Evolutionary conservation across 2,113 vertebrate species (phyloP).

Genomic region (Herpailurus yagouaroundi): DNA sequence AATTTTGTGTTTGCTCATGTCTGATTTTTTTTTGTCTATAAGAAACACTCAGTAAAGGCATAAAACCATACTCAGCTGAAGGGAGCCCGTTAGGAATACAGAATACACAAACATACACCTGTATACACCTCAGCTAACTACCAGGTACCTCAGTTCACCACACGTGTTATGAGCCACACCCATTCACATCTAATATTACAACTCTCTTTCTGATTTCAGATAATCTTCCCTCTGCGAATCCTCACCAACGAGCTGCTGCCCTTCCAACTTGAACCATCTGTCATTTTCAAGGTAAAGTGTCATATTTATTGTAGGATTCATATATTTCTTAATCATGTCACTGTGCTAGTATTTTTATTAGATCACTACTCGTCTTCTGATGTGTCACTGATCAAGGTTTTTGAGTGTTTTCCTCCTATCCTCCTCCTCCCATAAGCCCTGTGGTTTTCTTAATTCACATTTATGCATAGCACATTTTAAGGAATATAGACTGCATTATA

Average conservation of each 20-base stretch:
- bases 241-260: not conserved
- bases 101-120: rapidly evolving
- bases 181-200: not conserved
- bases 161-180: not conserved
- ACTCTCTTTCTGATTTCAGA: not conserved
- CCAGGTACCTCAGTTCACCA: not conserved
- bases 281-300: not conserved
- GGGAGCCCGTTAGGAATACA: not conserved
- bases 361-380: not conserved
- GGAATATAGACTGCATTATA: not conserved
- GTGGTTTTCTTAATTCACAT: not conserved
- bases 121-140: not conserved
- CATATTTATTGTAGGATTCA: not conserved
- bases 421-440: not conserved
- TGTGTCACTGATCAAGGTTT: not conserved
- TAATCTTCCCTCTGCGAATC: not conserved
- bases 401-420: not conserved
- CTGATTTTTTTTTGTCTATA: not conserved
- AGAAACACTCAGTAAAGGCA: not conserved
- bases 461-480: not conserved
- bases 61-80: not conserved
- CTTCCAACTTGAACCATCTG: not conserved
- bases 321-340: not conserved
- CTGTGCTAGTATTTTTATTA: not conserved
- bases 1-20: not conserved